These are phyloP conservation scores for Lytechinus pictus DNA, from an alignment of 35 echinoderm and acorn worm genomes.

Conservation along the genomic window DNA sequence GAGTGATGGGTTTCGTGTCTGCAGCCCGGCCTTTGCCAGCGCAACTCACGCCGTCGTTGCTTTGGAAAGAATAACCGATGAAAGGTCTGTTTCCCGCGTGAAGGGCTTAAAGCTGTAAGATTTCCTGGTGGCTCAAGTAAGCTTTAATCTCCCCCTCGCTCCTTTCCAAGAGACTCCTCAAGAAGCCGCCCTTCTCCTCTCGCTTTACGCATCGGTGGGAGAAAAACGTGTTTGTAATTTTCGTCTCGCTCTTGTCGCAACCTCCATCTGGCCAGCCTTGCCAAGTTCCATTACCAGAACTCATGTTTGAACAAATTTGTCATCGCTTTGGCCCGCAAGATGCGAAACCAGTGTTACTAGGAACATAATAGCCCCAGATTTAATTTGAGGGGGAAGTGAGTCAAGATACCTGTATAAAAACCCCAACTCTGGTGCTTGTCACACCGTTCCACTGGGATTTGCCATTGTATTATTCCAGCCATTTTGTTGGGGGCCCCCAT, in stretches of 20 bases:
- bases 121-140: background rate
- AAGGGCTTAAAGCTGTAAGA: background rate
- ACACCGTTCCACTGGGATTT: conserved; percentile 11
- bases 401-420: conserved; percentile 51
- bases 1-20: conserved; percentile 37
- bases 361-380: conserved; percentile 55
- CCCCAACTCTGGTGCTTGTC: conserved; percentile 35
- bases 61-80: background rate
- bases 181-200: background rate
- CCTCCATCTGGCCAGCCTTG: conserved; percentile 43
- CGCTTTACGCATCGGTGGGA: conserved; percentile 43
- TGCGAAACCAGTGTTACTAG: conserved; percentile 44
- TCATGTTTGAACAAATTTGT: conserved; percentile 55
- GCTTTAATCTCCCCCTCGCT: background rate
- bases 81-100: background rate
- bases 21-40: background rate
- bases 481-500: conserved; percentile 26
- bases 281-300: conserved; percentile 47
- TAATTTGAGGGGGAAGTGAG: conserved; percentile 50
- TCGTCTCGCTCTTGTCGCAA: background rate
- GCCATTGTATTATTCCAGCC: conserved; percentile 37
- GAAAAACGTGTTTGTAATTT: conserved; percentile 52
- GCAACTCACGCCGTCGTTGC: background rate
- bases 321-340: conserved; percentile 50
- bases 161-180: background rate